Base-by-base conservation (phyloP, 2,888 invertebrate genomes). In the Aelia acuminata region DNA sequence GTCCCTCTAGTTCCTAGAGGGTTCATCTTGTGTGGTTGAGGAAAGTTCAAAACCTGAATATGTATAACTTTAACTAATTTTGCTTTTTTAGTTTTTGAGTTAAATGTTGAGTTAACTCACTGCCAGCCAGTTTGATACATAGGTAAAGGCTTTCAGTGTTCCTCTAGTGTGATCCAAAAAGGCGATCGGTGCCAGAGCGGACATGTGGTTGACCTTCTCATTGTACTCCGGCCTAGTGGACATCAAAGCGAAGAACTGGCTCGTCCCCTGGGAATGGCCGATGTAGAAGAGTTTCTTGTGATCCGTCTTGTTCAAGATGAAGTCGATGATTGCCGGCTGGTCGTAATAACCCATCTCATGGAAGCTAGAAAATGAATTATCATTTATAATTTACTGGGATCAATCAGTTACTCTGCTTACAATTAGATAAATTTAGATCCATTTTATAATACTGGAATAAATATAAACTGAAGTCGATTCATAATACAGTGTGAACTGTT, bases 211-310 rank as follows among this genome's bases (percentile, higher is more conserved):
- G 50, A 96, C 93, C 86, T 94, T 93, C 80, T 94, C 94, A 90
- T 96, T 95, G 15, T 95, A 95, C 90, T 95, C 94, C 0, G 95
- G 95, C 90, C 94, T 93, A 26, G 94, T 93, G 1, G 96, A 95
- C 86, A 96, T 93, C 91, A 96, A 93, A 2, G 95, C 95, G 91
- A 95, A 96, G 90, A 96, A 94, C 91, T 95, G 94, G 0, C 97
- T 96, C 0, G 96, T 96, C 0, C 98, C 98, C 95, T 98, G 98
- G 0, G 97, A 98, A 92, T 98, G 98, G 0, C 98, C 98, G 70
- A 98, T 93, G 92, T 98, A 98, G 91, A 95, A 94, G 53, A 96
- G 91, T 84, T 94, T 93, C 15, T 92, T 90, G 89, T 93, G 93
- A 0, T 93, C 92, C 1, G 95, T 94, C 11, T 90, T 91, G 7